phyloP scores from a whole-genome alignment of 2,113 vertebrate species.

The Aviceda subcristata region DNA sequence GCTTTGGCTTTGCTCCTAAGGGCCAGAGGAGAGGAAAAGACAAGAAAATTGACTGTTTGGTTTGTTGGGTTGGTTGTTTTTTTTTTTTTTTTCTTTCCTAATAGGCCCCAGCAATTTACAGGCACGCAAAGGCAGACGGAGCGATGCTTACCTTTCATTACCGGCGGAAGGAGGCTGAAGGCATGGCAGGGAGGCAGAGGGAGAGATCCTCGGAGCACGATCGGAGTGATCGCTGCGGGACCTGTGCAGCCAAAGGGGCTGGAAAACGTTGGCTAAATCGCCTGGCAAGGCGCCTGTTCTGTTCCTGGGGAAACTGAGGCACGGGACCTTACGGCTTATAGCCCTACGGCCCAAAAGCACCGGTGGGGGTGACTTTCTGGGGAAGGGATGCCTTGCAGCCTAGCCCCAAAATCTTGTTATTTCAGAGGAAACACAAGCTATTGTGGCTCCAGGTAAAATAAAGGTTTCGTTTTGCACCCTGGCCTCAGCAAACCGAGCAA shows the following conservation, averaged over 20 bases:
- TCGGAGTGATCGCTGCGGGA: background rate
- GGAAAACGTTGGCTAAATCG: background rate
- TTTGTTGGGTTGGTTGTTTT: too few relatives aligned
- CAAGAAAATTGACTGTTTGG: background rate
- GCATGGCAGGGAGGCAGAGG: background rate
- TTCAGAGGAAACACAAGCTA: background rate
- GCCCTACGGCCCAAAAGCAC: background rate
- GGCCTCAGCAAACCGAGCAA: background rate
- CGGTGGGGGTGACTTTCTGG: rapidly evolving
- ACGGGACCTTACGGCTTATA: rapidly evolving
- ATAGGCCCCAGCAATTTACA: background rate
- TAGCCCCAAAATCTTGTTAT: too few relatives aligned
- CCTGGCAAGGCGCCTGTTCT: rapidly evolving
- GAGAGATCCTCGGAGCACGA: background rate
- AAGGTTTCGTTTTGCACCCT: background rate
- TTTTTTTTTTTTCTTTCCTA: background rate
- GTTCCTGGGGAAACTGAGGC: background rate
- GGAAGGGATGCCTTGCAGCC: background rate
- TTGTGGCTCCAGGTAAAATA: background rate
- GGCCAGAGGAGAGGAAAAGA: background rate
- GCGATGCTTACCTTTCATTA: background rate
- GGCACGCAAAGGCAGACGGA: background rate
- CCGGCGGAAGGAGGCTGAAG: background rate
- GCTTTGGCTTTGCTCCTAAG: background rate
- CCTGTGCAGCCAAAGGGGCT: background rate